A percentile compares a stretch with the other conserved stretches of the same genome.
Conservation (phyloP, 2,113 vertebrate genomes). For the Tupaia tana region DNA sequence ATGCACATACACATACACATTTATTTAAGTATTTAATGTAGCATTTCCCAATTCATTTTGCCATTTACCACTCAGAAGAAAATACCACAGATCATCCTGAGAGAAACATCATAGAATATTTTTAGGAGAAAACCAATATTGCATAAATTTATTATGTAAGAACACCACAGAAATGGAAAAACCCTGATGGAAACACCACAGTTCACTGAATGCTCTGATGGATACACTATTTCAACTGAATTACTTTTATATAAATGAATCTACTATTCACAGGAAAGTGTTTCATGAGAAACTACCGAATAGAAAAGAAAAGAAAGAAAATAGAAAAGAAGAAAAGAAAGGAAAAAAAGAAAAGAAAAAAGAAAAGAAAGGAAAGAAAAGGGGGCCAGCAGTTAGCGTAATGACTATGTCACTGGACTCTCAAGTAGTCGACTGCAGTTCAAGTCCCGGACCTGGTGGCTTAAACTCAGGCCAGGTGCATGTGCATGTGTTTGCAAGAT, state of each 20-base stretch:
- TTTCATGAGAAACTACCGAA: background rate
- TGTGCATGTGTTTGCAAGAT: too few species aligned
- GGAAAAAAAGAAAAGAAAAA: too few species aligned
- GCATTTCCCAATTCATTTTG: background rate
- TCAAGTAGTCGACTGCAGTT: too few species aligned
- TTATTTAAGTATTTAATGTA: background rate
- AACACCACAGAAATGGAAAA: background rate
- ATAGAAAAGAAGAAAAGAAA: background rate
- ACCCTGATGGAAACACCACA: background rate
- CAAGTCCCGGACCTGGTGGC: too few species aligned
- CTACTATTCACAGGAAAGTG: background rate
- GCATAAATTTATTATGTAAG: too few species aligned
- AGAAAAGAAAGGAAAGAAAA: too few species aligned
- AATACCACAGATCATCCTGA: background rate
- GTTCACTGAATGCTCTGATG: background rate
- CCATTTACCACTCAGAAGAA: background rate
- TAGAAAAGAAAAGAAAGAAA: background rate
- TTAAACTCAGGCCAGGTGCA: too few species aligned
- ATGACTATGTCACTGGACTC: too few species aligned
- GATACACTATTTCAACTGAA: background rate
- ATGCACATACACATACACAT: background rate
- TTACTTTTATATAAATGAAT: background rate
- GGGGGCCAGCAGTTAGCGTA: too few species aligned
- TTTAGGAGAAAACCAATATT: too few species aligned
- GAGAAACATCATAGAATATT: background rate